Evolutionary conservation across 2,113 vertebrate genomes (phyloP).

Genomic region (Myotis davidii): DNA sequence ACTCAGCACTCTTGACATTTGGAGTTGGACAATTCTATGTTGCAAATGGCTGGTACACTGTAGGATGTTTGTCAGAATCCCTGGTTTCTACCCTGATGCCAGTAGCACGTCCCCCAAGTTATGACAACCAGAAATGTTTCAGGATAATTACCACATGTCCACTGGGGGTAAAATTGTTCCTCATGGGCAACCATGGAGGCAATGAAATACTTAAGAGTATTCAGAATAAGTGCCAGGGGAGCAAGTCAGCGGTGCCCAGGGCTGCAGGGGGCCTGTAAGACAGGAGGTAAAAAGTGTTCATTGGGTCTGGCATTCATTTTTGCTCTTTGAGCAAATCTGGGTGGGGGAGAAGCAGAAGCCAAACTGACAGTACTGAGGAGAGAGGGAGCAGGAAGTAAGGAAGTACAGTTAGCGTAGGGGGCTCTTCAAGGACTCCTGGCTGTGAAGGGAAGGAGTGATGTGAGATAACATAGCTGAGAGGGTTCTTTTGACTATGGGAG

Average conservation of each 20-base stretch:
- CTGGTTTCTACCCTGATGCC: not conserved
- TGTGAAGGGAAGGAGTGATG: not conserved
- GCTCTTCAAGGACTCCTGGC: not conserved
- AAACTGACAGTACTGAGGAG: not conserved
- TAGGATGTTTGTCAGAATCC: not conserved
- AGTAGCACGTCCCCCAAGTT: not conserved
- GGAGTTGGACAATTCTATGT: not conserved
- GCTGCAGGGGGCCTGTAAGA: not conserved
- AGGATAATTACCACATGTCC: not conserved
- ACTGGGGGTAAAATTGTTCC: not conserved
- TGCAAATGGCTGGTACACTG: not conserved
- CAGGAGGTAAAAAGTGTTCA: not conserved
- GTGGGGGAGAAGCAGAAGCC: not conserved
- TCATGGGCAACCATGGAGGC: not conserved
- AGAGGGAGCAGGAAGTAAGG: not conserved
- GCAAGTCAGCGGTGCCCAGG: not conserved
- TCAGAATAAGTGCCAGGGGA: not conserved
- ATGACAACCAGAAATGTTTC: not conserved
- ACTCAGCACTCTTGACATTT: not conserved
- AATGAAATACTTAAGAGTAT: not conserved
- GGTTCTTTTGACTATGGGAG: not conserved
- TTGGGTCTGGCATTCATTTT: not conserved
- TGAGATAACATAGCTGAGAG: not conserved
- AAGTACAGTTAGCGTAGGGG: not conserved
- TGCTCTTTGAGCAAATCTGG: not conserved